Evolutionary conservation across 2,797 vertebrate genomes (phyloP).

Genomic region (Lithobates pipiens): DNA sequence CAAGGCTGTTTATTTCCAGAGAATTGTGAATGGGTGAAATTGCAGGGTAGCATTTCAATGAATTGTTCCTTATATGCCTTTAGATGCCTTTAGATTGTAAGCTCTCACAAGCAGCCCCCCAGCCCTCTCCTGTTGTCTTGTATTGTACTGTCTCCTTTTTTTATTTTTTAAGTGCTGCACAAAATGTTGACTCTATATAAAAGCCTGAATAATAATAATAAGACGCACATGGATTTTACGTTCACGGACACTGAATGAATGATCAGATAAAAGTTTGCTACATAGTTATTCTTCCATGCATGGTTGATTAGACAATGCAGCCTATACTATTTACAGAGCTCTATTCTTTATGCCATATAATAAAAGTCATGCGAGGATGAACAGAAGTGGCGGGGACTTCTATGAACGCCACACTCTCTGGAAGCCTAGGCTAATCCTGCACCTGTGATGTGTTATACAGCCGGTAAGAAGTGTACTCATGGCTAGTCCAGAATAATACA

Average conservation of each 20-base stretch:
- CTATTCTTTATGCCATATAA: slow-evolving; percentile 48
- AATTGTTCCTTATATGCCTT: not conserved
- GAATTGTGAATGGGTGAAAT: too few species aligned
- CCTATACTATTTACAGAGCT: slow-evolving; percentile 63
- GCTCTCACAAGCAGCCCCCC: too few species aligned
- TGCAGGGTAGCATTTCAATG: not conserved
- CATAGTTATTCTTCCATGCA: not conserved
- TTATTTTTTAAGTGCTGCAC: too few species aligned
- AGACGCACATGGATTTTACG: not conserved
- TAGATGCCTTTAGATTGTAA: too few species aligned
- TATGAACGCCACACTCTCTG: slow-evolving; percentile 68
- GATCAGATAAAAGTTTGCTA: not conserved
- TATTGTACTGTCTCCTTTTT: too few species aligned
- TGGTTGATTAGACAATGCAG: not conserved
- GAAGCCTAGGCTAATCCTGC: slow-evolving; percentile 75
- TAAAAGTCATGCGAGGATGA: slow-evolving; percentile 69
- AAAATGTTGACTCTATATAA: too few species aligned
- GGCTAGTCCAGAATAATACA: slow-evolving; percentile 71
- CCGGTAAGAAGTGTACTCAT: slow-evolving; percentile 70
- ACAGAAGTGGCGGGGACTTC: slow-evolving; percentile 63
- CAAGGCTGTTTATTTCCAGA: too few species aligned
- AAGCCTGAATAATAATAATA: too few species aligned
- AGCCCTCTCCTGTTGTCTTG: too few species aligned
- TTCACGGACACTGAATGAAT: not conserved
- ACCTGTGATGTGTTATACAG: slow-evolving; percentile 78